Conservation (phyloP, 2,113 vertebrate genomes). For the Cephalopholis sonnerati region DNA sequence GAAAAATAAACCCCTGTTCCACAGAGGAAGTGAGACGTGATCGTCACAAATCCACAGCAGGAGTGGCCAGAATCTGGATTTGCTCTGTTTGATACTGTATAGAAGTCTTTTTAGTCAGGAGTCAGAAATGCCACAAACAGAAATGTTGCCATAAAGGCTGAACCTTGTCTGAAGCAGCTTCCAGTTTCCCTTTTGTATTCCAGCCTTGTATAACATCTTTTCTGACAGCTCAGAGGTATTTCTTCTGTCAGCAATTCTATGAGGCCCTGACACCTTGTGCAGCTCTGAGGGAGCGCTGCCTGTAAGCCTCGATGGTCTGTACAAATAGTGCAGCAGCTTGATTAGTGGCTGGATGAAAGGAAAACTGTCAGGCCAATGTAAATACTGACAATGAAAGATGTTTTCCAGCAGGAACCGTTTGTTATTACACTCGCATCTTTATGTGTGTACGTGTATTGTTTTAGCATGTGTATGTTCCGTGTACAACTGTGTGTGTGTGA, state of each 20-base stretch:
- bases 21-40: background rate
- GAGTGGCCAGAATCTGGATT: background rate
- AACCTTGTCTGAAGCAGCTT: background rate
- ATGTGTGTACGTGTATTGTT: background rate
- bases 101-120: background rate
- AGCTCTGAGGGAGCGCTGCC: slow-evolving; percentile 37
- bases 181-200: background rate
- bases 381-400: background rate
- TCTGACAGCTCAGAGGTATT: slow-evolving; percentile 31
- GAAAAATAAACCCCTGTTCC: background rate
- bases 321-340: slow-evolving; percentile 15
- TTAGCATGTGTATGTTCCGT: too few species aligned
- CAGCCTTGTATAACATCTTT: background rate
- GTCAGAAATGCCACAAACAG: background rate
- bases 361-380: background rate
- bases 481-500: background rate
- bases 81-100: background rate
- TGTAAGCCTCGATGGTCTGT: slow-evolving; percentile 29
- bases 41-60: background rate
- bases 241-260: slow-evolving; percentile 17
- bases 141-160: background rate
- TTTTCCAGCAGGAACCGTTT: background rate
- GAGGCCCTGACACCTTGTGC: slow-evolving; percentile 9
- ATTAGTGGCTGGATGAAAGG: slow-evolving; percentile 46
- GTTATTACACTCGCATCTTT: background rate